Conservation (phyloP, 2,797 vertebrate species). For the Anguilla obscura region DNA sequence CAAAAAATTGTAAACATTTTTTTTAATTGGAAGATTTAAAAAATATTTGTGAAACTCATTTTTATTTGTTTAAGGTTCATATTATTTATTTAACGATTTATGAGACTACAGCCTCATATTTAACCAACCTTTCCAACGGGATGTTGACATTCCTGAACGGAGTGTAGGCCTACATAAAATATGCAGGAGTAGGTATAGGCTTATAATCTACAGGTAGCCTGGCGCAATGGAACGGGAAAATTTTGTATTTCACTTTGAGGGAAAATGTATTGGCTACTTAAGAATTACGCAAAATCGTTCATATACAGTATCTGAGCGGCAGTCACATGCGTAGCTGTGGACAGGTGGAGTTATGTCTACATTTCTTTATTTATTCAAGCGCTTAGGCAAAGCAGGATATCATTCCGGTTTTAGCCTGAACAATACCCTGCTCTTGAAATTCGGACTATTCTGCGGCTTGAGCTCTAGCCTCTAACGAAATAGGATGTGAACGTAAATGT, state of each 20-base stretch:
- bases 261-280: not conserved
- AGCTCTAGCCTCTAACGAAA: not conserved
- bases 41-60: too few relatives aligned
- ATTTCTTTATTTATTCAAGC: constrained; percentile 69
- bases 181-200: too few relatives aligned
- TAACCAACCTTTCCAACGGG: too few relatives aligned
- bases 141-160: too few relatives aligned
- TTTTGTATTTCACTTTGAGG: not conserved
- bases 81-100: too few relatives aligned
- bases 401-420: constrained; percentile 55
- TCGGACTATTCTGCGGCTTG: not conserved
- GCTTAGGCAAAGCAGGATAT: constrained; percentile 68
- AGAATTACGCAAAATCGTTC: not conserved
- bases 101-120: too few relatives aligned
- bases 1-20: too few relatives aligned
- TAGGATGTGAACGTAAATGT: not conserved
- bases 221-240: too few relatives aligned
- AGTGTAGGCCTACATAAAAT: too few relatives aligned
- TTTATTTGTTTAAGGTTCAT: too few relatives aligned
- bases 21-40: too few relatives aligned
- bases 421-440: not conserved
- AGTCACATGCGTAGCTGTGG: not conserved
- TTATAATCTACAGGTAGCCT: too few relatives aligned
- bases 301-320: not conserved
- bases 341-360: constrained; percentile 54